Base-by-base conservation (phyloP, 2,797 vertebrate genomes). In the Paguma larvata region DNA sequence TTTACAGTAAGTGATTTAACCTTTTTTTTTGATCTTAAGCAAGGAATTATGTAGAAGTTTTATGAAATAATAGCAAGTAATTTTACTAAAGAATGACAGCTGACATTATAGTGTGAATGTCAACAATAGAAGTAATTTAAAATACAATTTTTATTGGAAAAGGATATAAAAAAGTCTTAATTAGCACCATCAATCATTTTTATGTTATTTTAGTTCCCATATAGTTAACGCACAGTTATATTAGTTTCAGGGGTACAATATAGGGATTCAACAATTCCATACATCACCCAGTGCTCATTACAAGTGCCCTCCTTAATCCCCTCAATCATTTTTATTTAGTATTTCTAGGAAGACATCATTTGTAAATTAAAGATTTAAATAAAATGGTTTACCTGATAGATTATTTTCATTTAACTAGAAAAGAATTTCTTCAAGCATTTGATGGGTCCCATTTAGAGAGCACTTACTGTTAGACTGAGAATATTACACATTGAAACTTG, bases 1-100 rank as follows among this genome's bases (percentile, higher is more conserved):
- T 98, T 99, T 99, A 97, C 99, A 98, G 99, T 99, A 99, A 99
- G 99, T 99, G 96, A 14, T 73, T 91, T 78, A 63, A 92, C 15
- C 15, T 0, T 5, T 5, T 77, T 46, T 6, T 38, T 86, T 13
- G 8, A 23, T 70, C 38, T 70, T 79, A 48, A 32, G 78, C 13
- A 79, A 93, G 53, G 59, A 89, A 72, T 79, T 94, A 48, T 83
- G 30, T 88, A 91, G 78, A 88, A 72, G n/a, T 91, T 86, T 89
- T 90, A 38, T 72, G 19, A 63, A 87, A 89, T 56, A 93, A 19
- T 73, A 11, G 25, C 30, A 72, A 91, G 34, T 84, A 51, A 85
- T 93, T 97, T 95, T 80, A 48, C 23, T 62, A 70, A 94, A 67
- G 86, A 80, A 73, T 89, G 63, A 56, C 30, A 65, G 38, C 27